Evolutionary conservation across 2,113 vertebrate species (phyloP).

Genomic region (Hemiprocne comata): DNA sequence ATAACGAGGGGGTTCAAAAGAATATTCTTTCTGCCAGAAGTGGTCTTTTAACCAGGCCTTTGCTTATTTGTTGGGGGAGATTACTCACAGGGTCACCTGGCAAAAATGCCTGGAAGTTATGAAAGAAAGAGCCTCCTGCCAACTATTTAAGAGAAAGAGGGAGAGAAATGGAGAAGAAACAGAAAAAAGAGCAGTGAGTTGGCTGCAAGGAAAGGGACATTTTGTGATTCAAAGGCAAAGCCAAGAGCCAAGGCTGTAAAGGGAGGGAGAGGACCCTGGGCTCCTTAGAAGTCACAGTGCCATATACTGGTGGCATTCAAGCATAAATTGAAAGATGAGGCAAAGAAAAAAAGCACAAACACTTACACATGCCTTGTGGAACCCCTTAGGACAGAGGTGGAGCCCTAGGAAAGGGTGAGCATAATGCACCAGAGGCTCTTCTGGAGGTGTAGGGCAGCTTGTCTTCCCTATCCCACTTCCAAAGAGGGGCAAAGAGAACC

Average conservation of each 20-base stretch:
- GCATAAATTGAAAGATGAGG: neutral
- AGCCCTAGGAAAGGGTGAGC: neutral
- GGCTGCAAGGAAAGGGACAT: constrained; percentile 47
- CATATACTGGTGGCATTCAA: neutral
- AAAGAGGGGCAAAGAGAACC: neutral
- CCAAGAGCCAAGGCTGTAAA: constrained; percentile 46
- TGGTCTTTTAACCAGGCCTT: constrained; percentile 26
- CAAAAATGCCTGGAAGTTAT: constrained; percentile 63
- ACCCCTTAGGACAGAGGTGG: neutral
- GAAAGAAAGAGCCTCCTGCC: constrained; percentile 62
- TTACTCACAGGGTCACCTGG: constrained; percentile 61
- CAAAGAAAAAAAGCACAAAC: neutral
- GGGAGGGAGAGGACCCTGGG: neutral
- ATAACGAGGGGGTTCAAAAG: constrained; percentile 32
- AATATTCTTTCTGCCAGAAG: constrained; percentile 22
- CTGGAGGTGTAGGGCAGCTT: neutral
- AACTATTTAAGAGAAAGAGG: constrained; percentile 37
- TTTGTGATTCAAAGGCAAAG: constrained; percentile 41
- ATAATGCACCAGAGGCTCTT: neutral
- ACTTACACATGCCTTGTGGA: neutral
- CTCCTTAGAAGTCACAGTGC: neutral
- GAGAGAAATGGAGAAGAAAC: constrained; percentile 38
- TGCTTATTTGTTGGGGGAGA: constrained; percentile 49
- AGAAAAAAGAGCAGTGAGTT: constrained; percentile 17
- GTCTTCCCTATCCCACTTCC: neutral